Conservation (phyloP, 2,113 vertebrate species). For the Numida meleagris region DNA sequence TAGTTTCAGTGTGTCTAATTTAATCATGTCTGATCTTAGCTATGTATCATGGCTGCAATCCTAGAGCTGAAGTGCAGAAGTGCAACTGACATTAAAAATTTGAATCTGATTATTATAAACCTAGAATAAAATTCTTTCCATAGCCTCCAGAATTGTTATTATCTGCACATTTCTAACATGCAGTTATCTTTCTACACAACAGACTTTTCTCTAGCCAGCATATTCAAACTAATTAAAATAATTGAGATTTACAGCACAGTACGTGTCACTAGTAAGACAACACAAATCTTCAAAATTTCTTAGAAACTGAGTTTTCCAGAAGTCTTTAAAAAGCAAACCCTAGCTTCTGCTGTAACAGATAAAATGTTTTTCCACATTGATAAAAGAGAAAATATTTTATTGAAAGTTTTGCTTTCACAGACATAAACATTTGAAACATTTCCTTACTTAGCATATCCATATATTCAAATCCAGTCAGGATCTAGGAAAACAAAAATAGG, state of each 20-base stretch:
- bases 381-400: neutral
- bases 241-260: neutral
- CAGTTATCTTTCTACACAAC: neutral
- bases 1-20: neutral
- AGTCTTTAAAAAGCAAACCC: neutral
- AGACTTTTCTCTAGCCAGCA: neutral
- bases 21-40: neutral
- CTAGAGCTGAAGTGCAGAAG: neutral
- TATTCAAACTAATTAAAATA: neutral
- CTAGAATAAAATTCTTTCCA: neutral
- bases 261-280: neutral
- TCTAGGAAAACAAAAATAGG: neutral
- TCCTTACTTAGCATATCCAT: neutral
- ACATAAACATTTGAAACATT: neutral
- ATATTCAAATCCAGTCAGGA: neutral
- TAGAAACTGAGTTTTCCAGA: neutral
- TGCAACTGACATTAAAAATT: neutral
- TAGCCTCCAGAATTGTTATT: neutral
- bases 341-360: neutral
- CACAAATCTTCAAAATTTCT: neutral
- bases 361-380: neutral
- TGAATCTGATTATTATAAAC: neutral
- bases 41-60: neutral
- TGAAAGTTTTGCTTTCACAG: neutral
- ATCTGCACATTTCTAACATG: neutral